A percentile compares a stretch with the other conserved stretches of the same genome.
These are phyloP conservation scores for Dromius quadrimaculatus DNA, from an alignment of 2,888 invertebrate species.

Conservation along the genomic window DNA sequence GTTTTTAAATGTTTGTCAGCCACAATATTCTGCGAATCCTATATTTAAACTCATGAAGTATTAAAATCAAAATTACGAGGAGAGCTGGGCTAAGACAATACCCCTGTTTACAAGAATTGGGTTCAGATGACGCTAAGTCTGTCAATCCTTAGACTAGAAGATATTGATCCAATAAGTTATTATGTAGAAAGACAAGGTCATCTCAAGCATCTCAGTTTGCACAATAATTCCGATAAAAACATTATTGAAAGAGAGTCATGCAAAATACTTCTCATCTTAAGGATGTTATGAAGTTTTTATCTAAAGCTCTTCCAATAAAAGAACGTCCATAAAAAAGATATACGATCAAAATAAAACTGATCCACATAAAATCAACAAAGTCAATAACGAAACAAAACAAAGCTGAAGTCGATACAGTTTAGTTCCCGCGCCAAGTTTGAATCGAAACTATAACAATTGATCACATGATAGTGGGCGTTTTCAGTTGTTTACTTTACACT, in stretches of 20 bases:
- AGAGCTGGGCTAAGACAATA: too few relatives aligned
- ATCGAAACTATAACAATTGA: slow-evolving; percentile 39
- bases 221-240: neutral
- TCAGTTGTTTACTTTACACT: slow-evolving; percentile 34
- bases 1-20: too few relatives aligned
- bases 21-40: too few relatives aligned
- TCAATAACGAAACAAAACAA: slow-evolving; percentile 7
- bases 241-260: slow-evolving; percentile 18
- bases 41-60: too few relatives aligned
- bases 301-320: slow-evolving; percentile 1
- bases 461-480: slow-evolving; percentile 36
- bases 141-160: too few relatives aligned
- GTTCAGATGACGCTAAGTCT: too few relatives aligned
- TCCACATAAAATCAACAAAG: slow-evolving; percentile 43
- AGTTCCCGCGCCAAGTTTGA: neutral
- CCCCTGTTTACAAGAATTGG: too few relatives aligned
- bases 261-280: slow-evolving; percentile 5
- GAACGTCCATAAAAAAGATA: slow-evolving; percentile 35
- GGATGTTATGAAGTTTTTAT: slow-evolving; percentile 14
- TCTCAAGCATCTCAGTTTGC: too few relatives aligned
- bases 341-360: slow-evolving; percentile 43
- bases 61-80: too few relatives aligned
- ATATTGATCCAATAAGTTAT: too few relatives aligned
- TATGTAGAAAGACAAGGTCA: too few relatives aligned
- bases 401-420: neutral